Conservation (phyloP, 2,888 invertebrate species). For the Cryptocheilus praepositus region DNA sequence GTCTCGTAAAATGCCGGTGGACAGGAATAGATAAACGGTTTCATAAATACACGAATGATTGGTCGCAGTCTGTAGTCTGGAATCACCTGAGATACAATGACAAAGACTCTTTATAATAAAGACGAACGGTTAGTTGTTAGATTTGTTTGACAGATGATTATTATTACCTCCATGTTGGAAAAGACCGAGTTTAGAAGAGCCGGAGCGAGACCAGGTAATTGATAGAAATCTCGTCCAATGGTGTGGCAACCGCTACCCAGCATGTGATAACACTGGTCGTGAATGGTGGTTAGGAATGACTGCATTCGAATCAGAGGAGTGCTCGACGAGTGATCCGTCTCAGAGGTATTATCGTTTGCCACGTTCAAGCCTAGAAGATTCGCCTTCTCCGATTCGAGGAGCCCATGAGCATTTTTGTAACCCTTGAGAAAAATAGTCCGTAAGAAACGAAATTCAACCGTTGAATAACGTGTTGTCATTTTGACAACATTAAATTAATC, state of each 20-base stretch:
- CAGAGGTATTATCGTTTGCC: conserved; percentile 65
- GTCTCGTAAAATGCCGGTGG: conserved; percentile 86
- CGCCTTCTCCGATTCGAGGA: conserved; percentile 86
- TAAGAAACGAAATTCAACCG: too few species aligned
- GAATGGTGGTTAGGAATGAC: conserved; percentile 84
- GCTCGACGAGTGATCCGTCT: conserved; percentile 76
- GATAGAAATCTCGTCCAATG: conserved; percentile 91
- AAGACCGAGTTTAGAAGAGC: conserved; percentile 85
- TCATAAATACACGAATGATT: conserved; percentile 89
- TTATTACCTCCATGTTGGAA: conserved; percentile 79
- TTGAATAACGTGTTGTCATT: not conserved
- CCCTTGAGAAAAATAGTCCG: conserved; percentile 70
- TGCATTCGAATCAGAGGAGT: conserved; percentile 88
- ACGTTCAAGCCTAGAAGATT: conserved; percentile 81
- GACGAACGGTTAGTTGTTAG: not conserved
- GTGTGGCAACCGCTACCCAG: conserved; percentile 79
- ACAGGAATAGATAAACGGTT: conserved; percentile 90
- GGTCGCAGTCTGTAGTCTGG: conserved; percentile 91
- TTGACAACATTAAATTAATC: too few species aligned
- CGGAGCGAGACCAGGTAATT: conserved; percentile 84
- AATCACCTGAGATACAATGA: conserved; percentile 77
- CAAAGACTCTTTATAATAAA: conserved; percentile 6
- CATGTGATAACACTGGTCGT: conserved; percentile 89
- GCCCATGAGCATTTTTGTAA: conserved; percentile 82
- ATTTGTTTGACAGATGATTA: not conserved